Conservation (phyloP, 2,113 vertebrate genomes). For the Pseudorasbora parva region DNA sequence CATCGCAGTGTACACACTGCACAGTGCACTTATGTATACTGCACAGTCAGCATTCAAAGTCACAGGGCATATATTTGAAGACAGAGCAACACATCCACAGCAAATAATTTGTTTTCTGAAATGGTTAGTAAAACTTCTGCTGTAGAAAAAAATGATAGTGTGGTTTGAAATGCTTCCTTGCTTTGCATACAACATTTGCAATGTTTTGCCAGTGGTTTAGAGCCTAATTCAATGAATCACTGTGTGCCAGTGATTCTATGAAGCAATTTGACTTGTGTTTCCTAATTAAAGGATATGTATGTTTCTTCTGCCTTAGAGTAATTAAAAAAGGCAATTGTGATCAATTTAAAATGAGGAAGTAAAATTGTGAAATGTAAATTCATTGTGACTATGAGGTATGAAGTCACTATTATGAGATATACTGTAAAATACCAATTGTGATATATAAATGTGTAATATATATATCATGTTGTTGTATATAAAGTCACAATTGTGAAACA, state of each 20-base stretch:
- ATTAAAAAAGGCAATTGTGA: not conserved
- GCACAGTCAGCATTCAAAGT: conserved; percentile 59
- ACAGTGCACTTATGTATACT: conserved; percentile 64
- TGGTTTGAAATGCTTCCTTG: conserved; percentile 22
- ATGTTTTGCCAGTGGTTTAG: conserved; percentile 1
- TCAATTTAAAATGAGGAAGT: not conserved
- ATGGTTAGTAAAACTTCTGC: not conserved
- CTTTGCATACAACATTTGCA: not conserved
- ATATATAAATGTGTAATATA: no score
- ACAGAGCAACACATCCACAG: not conserved
- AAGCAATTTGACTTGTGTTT: not conserved
- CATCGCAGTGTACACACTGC: conserved; percentile 58
- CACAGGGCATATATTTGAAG: conserved; percentile 36
- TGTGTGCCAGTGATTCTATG: not conserved
- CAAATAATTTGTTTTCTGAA: conserved; percentile 18
- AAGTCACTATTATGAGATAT: no score
- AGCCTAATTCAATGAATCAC: conserved; percentile 2
- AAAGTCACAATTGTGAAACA: not conserved
- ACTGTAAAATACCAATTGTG: not conserved
- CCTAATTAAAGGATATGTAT: not conserved
- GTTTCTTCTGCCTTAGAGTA: not conserved
- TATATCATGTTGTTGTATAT: no score
- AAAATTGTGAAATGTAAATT: not conserved
- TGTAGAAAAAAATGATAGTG: conserved; percentile 14
- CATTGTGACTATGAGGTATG: not conserved